A percentile compares a stretch with the other conserved stretches of the same genome.
Conservation (phyloP, 1,140 invertebrate species). For the Bombus impatiens region DNA sequence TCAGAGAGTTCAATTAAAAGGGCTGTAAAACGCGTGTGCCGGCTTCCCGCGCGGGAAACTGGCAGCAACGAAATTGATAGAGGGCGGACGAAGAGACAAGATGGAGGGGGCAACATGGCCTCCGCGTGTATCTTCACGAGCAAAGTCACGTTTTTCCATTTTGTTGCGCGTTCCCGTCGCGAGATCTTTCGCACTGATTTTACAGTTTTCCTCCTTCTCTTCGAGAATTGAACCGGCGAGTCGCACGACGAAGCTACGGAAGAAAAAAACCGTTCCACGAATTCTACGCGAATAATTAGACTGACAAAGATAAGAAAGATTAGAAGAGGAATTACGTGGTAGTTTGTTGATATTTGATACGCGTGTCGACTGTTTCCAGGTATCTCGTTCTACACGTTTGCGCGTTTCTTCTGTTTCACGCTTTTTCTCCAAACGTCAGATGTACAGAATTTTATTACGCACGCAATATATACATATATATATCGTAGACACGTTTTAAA, state of each 20-base stretch:
- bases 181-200: neutral
- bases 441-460: conserved; percentile 29
- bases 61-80: neutral
- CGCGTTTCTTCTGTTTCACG: conserved; percentile 5
- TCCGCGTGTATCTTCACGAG: conserved; percentile 8
- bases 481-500: neutral
- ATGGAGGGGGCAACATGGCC: neutral
- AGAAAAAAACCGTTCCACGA: too few relatives aligned
- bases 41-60: neutral
- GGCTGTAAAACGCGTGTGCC: conserved; percentile 54
- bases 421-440: conserved; percentile 8
- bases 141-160: too few relatives aligned
- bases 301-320: neutral
- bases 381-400: conserved; percentile 20
- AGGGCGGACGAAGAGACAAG: neutral
- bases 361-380: conserved; percentile 5
- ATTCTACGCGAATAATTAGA: neutral
- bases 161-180: too few relatives aligned
- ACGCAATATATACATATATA: neutral
- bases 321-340: neutral
- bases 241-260: too few relatives aligned
- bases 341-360: conserved; percentile 41
- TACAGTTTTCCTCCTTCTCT: conserved; percentile 6
- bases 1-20: conserved; percentile 72
- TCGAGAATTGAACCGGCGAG: neutral